Evolutionary conservation across 1,140 invertebrate genomes (phyloP).

Genomic region (Cryptotermes secundus): DNA sequence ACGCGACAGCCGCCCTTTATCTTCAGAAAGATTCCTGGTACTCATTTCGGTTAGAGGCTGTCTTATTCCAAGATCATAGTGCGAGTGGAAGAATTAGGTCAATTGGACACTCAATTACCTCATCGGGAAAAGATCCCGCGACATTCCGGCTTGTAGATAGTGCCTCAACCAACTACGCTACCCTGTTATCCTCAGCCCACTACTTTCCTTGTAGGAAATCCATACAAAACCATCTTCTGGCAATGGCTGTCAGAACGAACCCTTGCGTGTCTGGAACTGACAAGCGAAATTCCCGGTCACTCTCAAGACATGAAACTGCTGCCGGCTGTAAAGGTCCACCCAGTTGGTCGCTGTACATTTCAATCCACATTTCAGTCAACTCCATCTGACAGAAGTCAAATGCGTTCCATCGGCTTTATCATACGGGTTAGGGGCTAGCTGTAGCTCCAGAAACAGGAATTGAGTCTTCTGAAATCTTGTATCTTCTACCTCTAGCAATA

Average conservation of each 20-base stretch:
- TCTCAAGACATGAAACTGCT: neutral
- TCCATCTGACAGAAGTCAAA: neutral
- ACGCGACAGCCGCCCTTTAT: too few species aligned
- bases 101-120: too few species aligned
- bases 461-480: neutral
- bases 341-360: neutral
- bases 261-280: neutral
- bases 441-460: neutral
- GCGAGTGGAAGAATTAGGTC: too few species aligned
- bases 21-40: too few species aligned
- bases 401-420: neutral
- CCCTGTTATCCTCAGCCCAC: too few species aligned
- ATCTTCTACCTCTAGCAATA: neutral
- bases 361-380: neutral
- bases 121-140: too few species aligned
- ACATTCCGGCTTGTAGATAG: too few species aligned
- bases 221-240: neutral
- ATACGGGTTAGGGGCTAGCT: neutral
- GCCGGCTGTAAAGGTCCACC: neutral
- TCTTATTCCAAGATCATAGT: too few species aligned
- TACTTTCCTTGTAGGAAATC: neutral
- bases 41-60: too few species aligned
- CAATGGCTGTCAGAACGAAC: neutral
- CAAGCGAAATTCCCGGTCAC: constrained; percentile 1
- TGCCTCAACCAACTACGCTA: too few species aligned